Conservation (phyloP, 2,888 invertebrate species). For the Cremastinae sp. region DNA sequence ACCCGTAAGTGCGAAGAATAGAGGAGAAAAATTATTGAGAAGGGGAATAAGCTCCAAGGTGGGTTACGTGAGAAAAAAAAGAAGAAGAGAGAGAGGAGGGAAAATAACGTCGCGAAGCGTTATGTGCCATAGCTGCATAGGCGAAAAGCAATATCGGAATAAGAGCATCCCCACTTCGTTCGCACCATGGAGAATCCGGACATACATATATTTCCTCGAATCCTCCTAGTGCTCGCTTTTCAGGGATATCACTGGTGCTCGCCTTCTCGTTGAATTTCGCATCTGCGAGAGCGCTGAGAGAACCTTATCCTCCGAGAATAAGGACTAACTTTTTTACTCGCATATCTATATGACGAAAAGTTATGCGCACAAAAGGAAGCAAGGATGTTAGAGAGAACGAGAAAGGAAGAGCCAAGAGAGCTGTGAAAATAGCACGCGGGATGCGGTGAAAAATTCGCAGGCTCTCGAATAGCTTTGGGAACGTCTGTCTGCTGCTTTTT, state of each 20-base stretch:
- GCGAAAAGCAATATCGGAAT: slow-evolving; percentile 59
- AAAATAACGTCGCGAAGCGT: slow-evolving; percentile 27
- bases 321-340: slow-evolving; percentile 42
- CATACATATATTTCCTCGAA: slow-evolving; percentile 37
- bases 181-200: slow-evolving; percentile 31
- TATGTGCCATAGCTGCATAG: slow-evolving; percentile 49
- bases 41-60: slow-evolving; percentile 35
- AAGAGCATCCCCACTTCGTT: slow-evolving; percentile 29
- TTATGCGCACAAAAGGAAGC: slow-evolving; percentile 1
- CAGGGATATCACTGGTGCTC: slow-evolving; percentile 50
- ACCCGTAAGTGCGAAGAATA: slow-evolving; percentile 37
- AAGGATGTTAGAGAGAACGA: not conserved
- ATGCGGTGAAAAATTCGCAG: slow-evolving; percentile 33
- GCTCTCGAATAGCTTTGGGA: slow-evolving; percentile 20
- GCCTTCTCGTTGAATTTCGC: slow-evolving; percentile 38
- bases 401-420: slow-evolving; percentile 5
- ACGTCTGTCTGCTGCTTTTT: slow-evolving; percentile 2
- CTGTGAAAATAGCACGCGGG: slow-evolving; percentile 28
- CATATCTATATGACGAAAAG: slow-evolving; percentile 34
- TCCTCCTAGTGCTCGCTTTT: slow-evolving; percentile 28
- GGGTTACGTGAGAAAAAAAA: not conserved
- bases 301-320: slow-evolving; percentile 42
- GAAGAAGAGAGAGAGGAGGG: not conserved
- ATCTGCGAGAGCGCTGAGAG: slow-evolving; percentile 22
- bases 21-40: slow-evolving; percentile 48